Base-by-base conservation (phyloP, 2,888 invertebrate species). In the Eledona agricola region DNA sequence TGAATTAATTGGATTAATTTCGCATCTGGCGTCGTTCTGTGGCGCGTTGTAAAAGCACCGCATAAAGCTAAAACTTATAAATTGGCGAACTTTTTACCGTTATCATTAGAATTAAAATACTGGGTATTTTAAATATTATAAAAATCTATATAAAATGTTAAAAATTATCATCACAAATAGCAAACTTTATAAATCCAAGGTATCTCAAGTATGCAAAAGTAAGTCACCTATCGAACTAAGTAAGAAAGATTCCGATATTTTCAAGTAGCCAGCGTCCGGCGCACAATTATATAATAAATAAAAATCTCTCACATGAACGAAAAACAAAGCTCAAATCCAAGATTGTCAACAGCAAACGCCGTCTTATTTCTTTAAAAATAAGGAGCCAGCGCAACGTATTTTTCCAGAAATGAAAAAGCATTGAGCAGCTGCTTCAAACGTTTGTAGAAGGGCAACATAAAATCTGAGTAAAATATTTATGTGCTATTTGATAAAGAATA, bases 81-180 rank as follows among this genome's bases (percentile, higher is more conserved):
- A 54, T 58, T 58, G 60, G 66, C 64, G 57, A 61, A 59, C 61
- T 43, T 51, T 57, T 19, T 25, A 31, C 16, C 25, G 17, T 45
- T 17, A 17, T 28, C n/a, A 43, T 31, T 22, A 31, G 52, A 63
- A 59, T 56, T 62, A 66, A 70, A 73, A 72, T 72, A 72, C 72
- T 72, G 70, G 67, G 68, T 72, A 72, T 65, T 72, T 70, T 66
- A 64, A 65, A 65, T 64, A 62, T 60, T 60, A 65, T 62, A 67
- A 65, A 70, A 69, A 67, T 64, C 64, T 66, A 66, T 66, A 66
- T 70, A 69, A 67, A 70, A 68, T 61, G 67, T 70, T 69, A 70
- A 69, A 70, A 69, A 67, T 69, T 70, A 69, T 69, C 66, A 71
- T 71, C 71, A 71, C 69, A 71, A 71, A 71, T 65, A 70, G 69